Evolutionary conservation across 2,888 invertebrate genomes (phyloP).

Genomic region (Noctua janthe): DNA sequence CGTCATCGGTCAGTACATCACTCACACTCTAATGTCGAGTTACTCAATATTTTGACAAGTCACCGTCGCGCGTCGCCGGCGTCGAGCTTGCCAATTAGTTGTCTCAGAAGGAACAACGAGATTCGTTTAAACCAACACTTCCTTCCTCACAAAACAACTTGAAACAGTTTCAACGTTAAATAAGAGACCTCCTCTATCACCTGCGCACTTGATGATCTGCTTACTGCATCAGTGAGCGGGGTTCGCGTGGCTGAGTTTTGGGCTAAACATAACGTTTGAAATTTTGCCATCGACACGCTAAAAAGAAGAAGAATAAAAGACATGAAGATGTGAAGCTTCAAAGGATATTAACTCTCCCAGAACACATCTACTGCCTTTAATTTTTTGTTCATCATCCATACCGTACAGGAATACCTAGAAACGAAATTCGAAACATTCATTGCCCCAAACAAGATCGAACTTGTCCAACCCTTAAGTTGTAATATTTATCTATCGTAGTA

Average conservation of each 20-base stretch:
- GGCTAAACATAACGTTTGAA: too few species aligned
- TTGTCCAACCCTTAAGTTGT: neutral
- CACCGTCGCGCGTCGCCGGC: slow-evolving; percentile 36
- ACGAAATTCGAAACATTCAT: too few species aligned
- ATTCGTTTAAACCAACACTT: slow-evolving; percentile 23
- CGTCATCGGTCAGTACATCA: slow-evolving; percentile 44
- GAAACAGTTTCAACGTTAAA: neutral
- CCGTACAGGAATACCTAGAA: too few species aligned
- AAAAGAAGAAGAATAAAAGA: neutral
- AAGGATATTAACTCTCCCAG: too few species aligned
- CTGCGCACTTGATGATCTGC: too few species aligned
- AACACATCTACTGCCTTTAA: neutral
- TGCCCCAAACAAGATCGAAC: neutral
- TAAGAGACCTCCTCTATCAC: neutral
- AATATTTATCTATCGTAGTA: neutral
- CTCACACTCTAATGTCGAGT: slow-evolving; percentile 15
- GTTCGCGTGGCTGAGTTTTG: too few species aligned
- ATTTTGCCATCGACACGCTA: too few species aligned
- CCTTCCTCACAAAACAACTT: slow-evolving; percentile 9
- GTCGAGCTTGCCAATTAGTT: slow-evolving; percentile 24
- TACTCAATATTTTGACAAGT: slow-evolving; percentile 50
- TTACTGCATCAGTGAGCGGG: too few species aligned
- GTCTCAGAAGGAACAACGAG: slow-evolving; percentile 2
- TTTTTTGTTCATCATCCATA: neutral
- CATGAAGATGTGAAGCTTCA: neutral